Evolutionary conservation across 1,140 invertebrate species (phyloP).

Genomic region (Hermatobates lingyangjiaoensis): DNA sequence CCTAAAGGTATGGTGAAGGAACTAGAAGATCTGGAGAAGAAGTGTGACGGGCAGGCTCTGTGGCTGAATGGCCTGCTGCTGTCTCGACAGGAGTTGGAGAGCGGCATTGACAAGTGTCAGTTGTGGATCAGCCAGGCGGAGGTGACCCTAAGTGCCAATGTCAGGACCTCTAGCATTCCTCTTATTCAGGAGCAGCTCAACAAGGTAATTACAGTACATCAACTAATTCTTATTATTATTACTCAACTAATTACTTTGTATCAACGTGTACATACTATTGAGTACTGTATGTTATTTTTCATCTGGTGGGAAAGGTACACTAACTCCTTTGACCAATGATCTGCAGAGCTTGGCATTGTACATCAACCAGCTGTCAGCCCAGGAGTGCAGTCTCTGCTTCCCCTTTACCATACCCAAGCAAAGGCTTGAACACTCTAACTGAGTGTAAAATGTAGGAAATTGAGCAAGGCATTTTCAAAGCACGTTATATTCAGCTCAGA

Average conservation of each 20-base stretch:
- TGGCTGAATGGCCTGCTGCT: conserved; percentile 46
- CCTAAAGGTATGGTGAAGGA: conserved; percentile 12
- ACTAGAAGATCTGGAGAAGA: conserved; percentile 9
- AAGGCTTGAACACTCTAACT: no score
- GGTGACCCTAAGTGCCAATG: conserved; percentile 57
- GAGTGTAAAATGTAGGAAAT: no score
- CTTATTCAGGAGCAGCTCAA: conserved; percentile 65
- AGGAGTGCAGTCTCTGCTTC: no score
- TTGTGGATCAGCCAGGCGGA: conserved; percentile 77
- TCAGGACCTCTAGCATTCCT: conserved; percentile 54
- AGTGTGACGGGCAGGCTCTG: conserved; percentile 7
- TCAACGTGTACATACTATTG: no score
- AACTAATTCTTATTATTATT: no score
- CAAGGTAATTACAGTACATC: conserved; percentile 38
- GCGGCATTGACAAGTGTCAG: conserved; percentile 54
- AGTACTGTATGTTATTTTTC: no score
- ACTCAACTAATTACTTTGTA: no score
- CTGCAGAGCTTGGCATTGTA: no score
- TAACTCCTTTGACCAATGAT: no score
- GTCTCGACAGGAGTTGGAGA: conserved; percentile 59
- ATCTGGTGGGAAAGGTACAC: background rate
- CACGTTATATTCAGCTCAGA: no score
- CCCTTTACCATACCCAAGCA: background rate
- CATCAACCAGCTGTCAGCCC: no score
- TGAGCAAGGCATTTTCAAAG: no score